phyloP scores from a whole-genome alignment of 2,797 vertebrate genomes.

The Semotilus atromaculatus region DNA sequence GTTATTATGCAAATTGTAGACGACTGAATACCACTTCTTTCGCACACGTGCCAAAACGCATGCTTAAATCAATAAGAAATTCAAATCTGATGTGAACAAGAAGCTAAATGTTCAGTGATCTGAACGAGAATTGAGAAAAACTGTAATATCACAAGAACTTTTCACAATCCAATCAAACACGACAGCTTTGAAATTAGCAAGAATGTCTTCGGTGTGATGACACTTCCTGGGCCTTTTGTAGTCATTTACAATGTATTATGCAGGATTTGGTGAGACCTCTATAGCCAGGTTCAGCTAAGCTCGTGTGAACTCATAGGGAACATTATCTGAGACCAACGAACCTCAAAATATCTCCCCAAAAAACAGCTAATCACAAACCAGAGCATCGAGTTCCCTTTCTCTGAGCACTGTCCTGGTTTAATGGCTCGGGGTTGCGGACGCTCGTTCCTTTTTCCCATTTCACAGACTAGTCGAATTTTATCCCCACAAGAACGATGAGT shows the following conservation, averaged over 20 bases:
- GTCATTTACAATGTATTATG: conserved; percentile 42
- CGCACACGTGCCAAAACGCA: background rate
- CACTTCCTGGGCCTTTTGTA: background rate
- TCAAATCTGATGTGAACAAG: background rate
- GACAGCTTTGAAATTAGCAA: background rate
- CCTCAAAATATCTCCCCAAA: conserved; percentile 73
- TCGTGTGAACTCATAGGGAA: conserved; percentile 73
- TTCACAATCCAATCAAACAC: background rate
- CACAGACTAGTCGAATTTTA: conserved; percentile 3
- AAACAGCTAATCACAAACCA: conserved; percentile 74
- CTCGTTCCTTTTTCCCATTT: conserved; percentile 4
- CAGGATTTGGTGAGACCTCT: conserved; percentile 63
- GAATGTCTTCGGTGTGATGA: background rate
- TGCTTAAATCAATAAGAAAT: background rate
- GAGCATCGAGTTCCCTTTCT: conserved; percentile 68
- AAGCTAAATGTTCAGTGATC: background rate
- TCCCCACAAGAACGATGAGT: background rate
- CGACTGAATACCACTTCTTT: too few relatives aligned
- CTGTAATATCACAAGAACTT: background rate
- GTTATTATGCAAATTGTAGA: too few relatives aligned
- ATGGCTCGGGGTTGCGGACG: background rate
- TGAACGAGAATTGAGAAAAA: background rate
- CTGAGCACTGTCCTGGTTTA: conserved; percentile 64
- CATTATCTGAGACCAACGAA: conserved; percentile 76
- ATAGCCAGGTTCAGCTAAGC: conserved; percentile 73